These are phyloP conservation scores for Teleiodes luculella DNA, from an alignment of 2,888 invertebrate genomes.

Conservation along the genomic window DNA sequence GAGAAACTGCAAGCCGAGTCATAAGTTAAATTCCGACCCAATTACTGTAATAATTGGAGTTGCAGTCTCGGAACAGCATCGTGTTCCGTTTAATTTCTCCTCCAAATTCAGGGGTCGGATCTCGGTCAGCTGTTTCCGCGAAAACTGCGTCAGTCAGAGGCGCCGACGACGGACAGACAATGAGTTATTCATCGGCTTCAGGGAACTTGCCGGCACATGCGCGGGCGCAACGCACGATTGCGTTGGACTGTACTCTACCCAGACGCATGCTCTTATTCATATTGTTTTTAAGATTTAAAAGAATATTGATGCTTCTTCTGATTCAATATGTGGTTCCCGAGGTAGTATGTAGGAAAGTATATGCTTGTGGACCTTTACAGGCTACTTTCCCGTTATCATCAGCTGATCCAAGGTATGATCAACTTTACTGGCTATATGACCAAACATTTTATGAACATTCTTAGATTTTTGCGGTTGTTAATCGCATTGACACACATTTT, in stretches of 20 bases:
- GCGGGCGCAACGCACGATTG: constrained; percentile 65
- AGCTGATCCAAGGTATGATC: too few species aligned
- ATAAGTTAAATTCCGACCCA: neutral
- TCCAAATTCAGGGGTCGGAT: constrained; percentile 61
- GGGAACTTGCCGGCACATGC: constrained; percentile 43
- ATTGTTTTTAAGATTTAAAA: constrained; percentile 24
- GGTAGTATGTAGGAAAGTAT: too few species aligned
- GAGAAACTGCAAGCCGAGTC: too few species aligned
- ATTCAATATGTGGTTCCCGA: too few species aligned
- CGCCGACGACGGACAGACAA: constrained; percentile 61
- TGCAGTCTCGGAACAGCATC: constrained; percentile 1
- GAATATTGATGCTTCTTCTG: too few species aligned
- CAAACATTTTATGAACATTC: too few species aligned
- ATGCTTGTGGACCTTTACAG: too few species aligned
- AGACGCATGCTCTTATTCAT: constrained; percentile 59
- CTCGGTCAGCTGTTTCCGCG: constrained; percentile 69
- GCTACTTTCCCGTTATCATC: too few species aligned
- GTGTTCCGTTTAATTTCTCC: constrained; percentile 18
- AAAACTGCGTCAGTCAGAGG: constrained; percentile 65
- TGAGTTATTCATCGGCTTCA: constrained; percentile 77
- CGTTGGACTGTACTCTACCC: constrained; percentile 46
- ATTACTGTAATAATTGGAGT: neutral
- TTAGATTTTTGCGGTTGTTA: too few species aligned
- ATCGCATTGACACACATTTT: too few species aligned
- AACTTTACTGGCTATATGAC: too few species aligned